Evolutionary conservation across 2,797 vertebrate genomes (phyloP).

Genomic region (Cyprinodon diabolis): DNA sequence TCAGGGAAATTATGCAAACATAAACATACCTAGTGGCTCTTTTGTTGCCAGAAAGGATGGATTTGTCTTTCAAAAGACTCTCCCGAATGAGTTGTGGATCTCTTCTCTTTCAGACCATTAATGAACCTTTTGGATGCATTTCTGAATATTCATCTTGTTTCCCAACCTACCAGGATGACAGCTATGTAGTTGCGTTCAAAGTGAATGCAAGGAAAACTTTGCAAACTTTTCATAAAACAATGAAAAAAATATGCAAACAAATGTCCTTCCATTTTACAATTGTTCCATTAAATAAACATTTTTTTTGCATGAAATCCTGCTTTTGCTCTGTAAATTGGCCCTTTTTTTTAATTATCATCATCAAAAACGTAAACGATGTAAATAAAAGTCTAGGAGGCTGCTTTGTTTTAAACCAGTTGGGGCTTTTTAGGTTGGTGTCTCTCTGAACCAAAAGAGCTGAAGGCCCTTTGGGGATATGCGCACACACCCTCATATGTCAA

Average conservation of each 20-base stretch:
- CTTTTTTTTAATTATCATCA: slow-evolving; percentile 57
- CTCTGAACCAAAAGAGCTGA: slow-evolving; percentile 57
- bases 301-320: neutral
- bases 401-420: slow-evolving; percentile 44
- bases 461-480: slow-evolving; percentile 57
- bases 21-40: no score
- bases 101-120: neutral
- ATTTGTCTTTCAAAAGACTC: neutral
- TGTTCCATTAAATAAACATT: neutral
- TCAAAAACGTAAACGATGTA: slow-evolving; percentile 65
- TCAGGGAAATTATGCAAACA: no score
- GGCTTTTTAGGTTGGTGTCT: slow-evolving; percentile 51
- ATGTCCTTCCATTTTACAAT: neutral
- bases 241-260: no score
- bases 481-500: slow-evolving; percentile 37
- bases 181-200: neutral
- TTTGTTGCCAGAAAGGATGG: neutral
- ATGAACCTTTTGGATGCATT: neutral
- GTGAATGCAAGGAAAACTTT: neutral
- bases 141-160: neutral
- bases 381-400: slow-evolving; percentile 50
- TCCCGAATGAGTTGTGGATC: neutral
- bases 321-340: slow-evolving; percentile 20
- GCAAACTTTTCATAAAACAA: no score
- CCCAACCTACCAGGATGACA: neutral